Conservation (phyloP, 35 echinoderm and acorn worm species). For the Chiridota heheva region DNA sequence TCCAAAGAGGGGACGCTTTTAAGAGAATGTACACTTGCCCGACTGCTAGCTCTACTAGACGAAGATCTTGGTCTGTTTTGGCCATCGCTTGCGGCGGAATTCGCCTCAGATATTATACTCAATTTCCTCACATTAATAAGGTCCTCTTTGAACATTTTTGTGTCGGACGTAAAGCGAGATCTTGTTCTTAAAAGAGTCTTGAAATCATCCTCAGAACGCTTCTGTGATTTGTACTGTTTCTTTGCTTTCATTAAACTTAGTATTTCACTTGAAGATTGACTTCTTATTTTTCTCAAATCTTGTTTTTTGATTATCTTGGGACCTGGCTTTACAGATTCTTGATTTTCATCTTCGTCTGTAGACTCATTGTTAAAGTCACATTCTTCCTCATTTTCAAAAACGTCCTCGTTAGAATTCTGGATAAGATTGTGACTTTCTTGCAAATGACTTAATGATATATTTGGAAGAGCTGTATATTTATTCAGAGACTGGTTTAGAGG, state of each 20-base stretch:
- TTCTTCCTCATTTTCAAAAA: no score
- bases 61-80: conserved; percentile 31
- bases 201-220: conserved; percentile 58
- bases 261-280: conserved; percentile 62
- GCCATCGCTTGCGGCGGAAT: conserved; percentile 30
- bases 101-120: conserved; percentile 67
- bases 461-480: no score
- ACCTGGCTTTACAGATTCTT: no score
- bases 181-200: conserved; percentile 72
- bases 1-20: conserved; percentile 60
- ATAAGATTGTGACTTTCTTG: no score
- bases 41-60: conserved; percentile 27
- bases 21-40: conserved; percentile 47
- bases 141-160: conserved; percentile 75
- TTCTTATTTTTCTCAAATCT: no score
- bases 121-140: conserved; percentile 43
- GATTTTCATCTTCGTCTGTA: no score
- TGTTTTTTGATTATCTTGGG: no score
- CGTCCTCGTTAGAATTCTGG: no score
- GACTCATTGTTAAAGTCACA: no score
- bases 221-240: conserved; percentile 50
- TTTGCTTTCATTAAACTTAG: conserved; percentile 62
- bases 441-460: no score
- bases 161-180: conserved; percentile 70
- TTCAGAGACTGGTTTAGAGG: no score